Conservation (phyloP, 2,113 vertebrate species). For the Lampris incognitus region DNA sequence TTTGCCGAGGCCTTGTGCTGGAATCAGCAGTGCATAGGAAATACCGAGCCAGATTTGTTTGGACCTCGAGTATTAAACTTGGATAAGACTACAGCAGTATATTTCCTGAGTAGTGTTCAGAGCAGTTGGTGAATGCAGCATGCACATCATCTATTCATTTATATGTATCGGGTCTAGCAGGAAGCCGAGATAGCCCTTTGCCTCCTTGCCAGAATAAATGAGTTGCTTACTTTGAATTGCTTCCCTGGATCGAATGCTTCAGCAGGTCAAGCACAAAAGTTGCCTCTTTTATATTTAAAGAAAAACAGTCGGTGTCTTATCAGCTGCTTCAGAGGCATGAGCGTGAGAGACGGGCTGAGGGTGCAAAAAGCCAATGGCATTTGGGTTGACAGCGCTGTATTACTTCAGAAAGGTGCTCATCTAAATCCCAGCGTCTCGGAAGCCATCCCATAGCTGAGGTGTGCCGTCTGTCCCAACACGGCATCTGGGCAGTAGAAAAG, state of each 20-base stretch:
- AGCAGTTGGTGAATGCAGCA: conserved; percentile 9
- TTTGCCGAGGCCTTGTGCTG: too few species aligned
- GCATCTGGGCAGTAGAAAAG: neutral
- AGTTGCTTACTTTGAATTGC: neutral
- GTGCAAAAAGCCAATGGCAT: conserved; percentile 7
- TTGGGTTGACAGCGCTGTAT: neutral
- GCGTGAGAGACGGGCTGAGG: conserved; percentile 8
- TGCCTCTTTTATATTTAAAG: conserved; percentile 1
- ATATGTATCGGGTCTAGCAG: conserved; percentile 10
- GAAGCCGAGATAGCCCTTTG: neutral
- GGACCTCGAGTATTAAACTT: neutral
- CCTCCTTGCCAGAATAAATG: neutral
- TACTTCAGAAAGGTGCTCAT: neutral
- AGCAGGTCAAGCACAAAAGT: neutral
- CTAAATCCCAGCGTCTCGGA: too few species aligned
- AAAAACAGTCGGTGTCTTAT: neutral
- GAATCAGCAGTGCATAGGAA: neutral
- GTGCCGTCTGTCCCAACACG: neutral
- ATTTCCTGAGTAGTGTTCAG: neutral
- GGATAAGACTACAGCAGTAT: conserved; percentile 11
- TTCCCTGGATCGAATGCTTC: neutral
- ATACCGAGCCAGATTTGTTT: conserved; percentile 17
- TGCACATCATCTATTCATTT: conserved; percentile 17
- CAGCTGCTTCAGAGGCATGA: conserved; percentile 7
- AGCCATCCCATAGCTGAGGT: neutral